Evolutionary conservation across 2,797 vertebrate genomes (phyloP).

Genomic region (Phoebastria nigripes): DNA sequence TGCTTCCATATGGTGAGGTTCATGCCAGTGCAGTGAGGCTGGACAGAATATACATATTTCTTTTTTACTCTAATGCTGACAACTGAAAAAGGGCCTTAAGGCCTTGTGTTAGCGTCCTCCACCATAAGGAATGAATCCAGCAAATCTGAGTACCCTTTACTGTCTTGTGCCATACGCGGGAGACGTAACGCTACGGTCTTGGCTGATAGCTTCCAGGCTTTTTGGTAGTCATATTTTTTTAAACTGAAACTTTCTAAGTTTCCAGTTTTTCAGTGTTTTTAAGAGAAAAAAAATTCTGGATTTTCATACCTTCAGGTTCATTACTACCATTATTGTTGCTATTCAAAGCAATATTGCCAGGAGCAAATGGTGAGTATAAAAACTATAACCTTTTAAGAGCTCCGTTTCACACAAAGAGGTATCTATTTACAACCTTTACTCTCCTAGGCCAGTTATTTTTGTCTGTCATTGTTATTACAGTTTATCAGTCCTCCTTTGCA

Average conservation of each 20-base stretch:
- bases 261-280: not conserved
- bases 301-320: not conserved
- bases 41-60: not conserved
- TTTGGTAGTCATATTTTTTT: not conserved
- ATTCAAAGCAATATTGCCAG: not conserved
- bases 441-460: not conserved
- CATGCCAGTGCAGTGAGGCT: not conserved
- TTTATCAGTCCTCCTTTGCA: not conserved
- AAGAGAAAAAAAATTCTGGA: not conserved
- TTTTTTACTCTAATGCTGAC: not conserved
- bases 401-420: not conserved
- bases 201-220: not conserved
- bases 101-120: not conserved
- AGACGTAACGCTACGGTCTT: not conserved
- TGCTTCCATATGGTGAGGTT: not conserved
- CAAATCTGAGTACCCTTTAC: not conserved
- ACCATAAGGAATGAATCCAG: not conserved
- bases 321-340: not conserved
- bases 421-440: not conserved
- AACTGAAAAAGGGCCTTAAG: not conserved
- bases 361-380: not conserved
- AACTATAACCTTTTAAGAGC: not conserved
- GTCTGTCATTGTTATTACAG: not conserved
- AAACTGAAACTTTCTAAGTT: not conserved
- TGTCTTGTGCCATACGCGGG: fast-evolving